phyloP scores from a whole-genome alignment of 1,140 invertebrate species.

The Eriosoma lanigerum region DNA sequence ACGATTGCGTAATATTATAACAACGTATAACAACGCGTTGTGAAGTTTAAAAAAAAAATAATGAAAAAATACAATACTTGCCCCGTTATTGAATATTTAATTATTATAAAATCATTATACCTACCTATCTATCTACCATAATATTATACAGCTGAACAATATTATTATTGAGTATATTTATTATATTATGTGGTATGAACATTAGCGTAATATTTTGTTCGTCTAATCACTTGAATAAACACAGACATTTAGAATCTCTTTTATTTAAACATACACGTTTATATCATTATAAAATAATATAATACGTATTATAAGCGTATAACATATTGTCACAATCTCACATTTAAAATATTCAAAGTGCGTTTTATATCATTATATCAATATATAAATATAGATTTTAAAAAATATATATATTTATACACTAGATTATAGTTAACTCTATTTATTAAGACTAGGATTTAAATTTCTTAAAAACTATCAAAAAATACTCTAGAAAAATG shows the following conservation, averaged over 20 bases:
- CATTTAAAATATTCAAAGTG: neutral
- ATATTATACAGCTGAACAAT: neutral
- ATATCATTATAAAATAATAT: neutral
- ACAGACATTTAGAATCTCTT: conserved; percentile 28
- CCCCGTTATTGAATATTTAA: neutral
- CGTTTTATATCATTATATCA: too few species aligned
- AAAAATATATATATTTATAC: too few species aligned
- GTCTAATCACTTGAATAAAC: conserved; percentile 30
- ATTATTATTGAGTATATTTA: neutral
- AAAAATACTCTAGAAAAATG: too few species aligned
- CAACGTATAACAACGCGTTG: too few species aligned
- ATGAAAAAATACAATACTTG: neutral
- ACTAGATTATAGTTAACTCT: too few species aligned
- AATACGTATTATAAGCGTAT: neutral
- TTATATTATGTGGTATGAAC: neutral
- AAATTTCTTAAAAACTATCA: too few species aligned
- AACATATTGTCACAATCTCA: neutral
- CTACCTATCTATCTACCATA: neutral
- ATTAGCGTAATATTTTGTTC: neutral
- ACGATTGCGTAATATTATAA: too few species aligned
- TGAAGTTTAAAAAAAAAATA: too few species aligned
- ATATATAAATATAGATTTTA: too few species aligned
- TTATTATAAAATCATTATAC: neutral
- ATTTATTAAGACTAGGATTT: too few species aligned
- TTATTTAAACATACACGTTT: conserved; percentile 20